Evolutionary conservation across 1,140 invertebrate genomes (phyloP), one percentile per base, ranked within the genome.

Genomic region (Anastatus disparis): DNA sequence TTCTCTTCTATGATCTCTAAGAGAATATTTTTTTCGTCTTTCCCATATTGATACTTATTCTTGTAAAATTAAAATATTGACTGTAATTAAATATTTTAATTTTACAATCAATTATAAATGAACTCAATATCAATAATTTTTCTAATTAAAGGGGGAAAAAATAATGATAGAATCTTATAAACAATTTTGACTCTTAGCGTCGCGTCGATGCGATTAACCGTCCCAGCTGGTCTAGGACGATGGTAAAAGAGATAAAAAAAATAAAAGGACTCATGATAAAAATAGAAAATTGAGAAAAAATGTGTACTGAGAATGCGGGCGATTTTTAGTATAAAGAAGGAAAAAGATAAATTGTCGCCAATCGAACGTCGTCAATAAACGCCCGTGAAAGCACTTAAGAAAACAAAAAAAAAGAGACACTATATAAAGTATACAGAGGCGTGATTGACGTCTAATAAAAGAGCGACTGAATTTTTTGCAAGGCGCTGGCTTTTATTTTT

Each of bases 181-280:
- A n/a, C n/a, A n/a, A n/a, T n/a, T n/a, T n/a, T 31, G 13, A 55
- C 31, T 35, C 20, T 22, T 10, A 31, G 27, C 10, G 35, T 63
- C 17, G 15, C 17, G 7, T 35, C 3, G 27, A 63, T 63, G 35
- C n/a, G n/a, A n/a, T n/a, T 3, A 68, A 24, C n/a, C 46, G 55
- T 67, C 48, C 55, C 29, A 68, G 65, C 65, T 59, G 65, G 65
- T 26, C 55, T 68, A 59, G 65, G 55, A 46, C 44, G 13, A 38
- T 46, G 10, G n/a, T 12, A 24, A 20, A 31, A 22, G 1, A 20
- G n/a, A 55, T 35, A 6, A 17, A 12, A 35, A 17, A 7, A 20
- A 31, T 44, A 9, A 17, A 35, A 35, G 26, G 29, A 15, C n/a
- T 56, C 12, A 20, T 13, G 22, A 17, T n/a, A 17, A 48, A 8